Conservation (phyloP, 1,140 invertebrate genomes). For the Heliconius congener region DNA sequence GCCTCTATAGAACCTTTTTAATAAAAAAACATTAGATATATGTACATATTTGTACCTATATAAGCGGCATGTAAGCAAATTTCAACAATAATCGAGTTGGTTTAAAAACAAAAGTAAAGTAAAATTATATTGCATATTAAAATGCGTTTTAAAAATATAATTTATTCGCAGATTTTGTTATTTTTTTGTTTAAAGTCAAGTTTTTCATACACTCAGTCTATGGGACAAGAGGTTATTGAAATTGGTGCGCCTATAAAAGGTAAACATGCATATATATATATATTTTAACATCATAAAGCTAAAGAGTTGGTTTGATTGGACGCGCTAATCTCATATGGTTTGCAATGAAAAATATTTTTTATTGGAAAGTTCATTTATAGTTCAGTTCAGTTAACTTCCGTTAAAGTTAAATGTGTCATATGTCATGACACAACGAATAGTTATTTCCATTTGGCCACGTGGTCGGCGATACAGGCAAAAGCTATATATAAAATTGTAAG, state of each 20-base stretch:
- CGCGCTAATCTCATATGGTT: too few species aligned
- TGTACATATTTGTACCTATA: not conserved
- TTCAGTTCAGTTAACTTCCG: too few species aligned
- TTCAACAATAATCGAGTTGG: conserved; percentile 39
- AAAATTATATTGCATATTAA: conserved; percentile 21
- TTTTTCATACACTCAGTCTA: conserved; percentile 51
- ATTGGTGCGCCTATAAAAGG: conserved; percentile 59
- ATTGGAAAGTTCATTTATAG: too few species aligned
- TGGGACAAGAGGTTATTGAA: conserved; percentile 68
- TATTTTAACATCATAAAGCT: too few species aligned
- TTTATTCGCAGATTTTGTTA: conserved; percentile 31
- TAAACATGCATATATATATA: conserved; percentile 18
- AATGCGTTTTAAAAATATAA: conserved; percentile 38
- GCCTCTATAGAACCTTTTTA: not conserved
- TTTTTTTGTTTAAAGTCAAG: conserved; percentile 15
- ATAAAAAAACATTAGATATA: not conserved
- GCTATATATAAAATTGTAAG: too few species aligned
- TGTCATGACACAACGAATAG: too few species aligned
- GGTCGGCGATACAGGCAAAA: too few species aligned
- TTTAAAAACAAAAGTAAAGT: conserved; percentile 19
- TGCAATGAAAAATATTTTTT: too few species aligned
- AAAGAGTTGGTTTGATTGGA: too few species aligned
- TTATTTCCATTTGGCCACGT: too few species aligned
- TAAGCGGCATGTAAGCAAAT: conserved; percentile 12
- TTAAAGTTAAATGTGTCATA: too few species aligned